A percentile compares a stretch with the other conserved stretches of the same genome.
Evolutionary conservation across 2,797 vertebrate species (phyloP).

Genomic region (Coccyzus lansbergi): DNA sequence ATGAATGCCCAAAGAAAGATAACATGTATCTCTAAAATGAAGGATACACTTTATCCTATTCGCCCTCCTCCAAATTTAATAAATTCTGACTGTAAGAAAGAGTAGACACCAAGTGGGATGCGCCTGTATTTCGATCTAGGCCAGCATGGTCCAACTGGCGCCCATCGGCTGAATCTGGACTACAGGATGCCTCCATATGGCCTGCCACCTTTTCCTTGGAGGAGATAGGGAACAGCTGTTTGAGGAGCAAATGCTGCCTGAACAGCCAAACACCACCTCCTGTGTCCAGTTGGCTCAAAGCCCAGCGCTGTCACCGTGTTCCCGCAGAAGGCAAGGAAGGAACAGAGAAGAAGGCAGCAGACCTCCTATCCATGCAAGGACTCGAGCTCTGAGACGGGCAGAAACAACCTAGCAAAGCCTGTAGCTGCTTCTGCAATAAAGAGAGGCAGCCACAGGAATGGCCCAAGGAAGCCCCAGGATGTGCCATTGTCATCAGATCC

Average conservation of each 20-base stretch:
- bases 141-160: slow-evolving; percentile 38
- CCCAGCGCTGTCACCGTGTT: slow-evolving; percentile 46
- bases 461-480: background rate
- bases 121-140: background rate
- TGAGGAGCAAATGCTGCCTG: slow-evolving; percentile 58
- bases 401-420: background rate
- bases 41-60: slow-evolving; percentile 9
- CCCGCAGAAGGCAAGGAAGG: slow-evolving; percentile 35
- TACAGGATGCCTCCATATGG: slow-evolving; percentile 67
- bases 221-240: slow-evolving; percentile 68
- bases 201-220: slow-evolving; percentile 67
- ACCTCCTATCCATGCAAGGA: slow-evolving; percentile 28
- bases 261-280: slow-evolving; percentile 63
- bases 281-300: slow-evolving; percentile 62
- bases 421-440: background rate
- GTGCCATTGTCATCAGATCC: background rate
- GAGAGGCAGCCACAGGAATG: background rate
- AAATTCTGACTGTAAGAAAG: background rate
- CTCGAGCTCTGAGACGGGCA: slow-evolving; percentile 7
- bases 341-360: slow-evolving; percentile 33
- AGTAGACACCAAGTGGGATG: slow-evolving; percentile 16
- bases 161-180: slow-evolving; percentile 52
- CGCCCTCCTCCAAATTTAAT: slow-evolving; percentile 16
- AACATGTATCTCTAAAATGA: slow-evolving; percentile 21
- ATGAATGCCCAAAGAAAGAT: background rate